Percentiles rank a stretch among this genome's conserved stretches.
phyloP scores from a whole-genome alignment of 35 echinoderm and acorn worm genomes.

The Lytechinus pictus region DNA sequence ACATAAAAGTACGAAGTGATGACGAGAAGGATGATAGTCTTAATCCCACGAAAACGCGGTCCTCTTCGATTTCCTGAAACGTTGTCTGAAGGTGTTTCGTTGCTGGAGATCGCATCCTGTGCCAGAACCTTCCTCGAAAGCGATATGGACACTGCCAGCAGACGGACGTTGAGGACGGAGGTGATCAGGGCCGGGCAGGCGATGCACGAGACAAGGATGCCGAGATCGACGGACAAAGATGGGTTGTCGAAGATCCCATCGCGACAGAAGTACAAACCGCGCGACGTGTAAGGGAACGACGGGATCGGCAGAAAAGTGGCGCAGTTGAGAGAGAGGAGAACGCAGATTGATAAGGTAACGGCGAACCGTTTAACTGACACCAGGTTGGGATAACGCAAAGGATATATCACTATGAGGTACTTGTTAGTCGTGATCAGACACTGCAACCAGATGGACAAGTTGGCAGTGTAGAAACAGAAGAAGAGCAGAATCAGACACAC shows the following conservation, averaged over 20 bases:
- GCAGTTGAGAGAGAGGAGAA: constrained; percentile 23
- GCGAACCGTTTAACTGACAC: not conserved
- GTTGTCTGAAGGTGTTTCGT: not conserved
- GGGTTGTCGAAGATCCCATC: constrained; percentile 39
- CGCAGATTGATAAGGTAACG: not conserved
- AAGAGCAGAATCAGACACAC: not conserved
- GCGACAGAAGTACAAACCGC: constrained; percentile 6
- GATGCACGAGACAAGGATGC: constrained; percentile 22
- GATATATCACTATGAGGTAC: not conserved
- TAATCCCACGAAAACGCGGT: constrained; percentile 1
- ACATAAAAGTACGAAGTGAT: constrained; percentile 35
- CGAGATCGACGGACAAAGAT: not conserved
- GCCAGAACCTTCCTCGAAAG: not conserved
- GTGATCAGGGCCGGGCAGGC: not conserved
- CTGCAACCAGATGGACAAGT: constrained; percentile 17
- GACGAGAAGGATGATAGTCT: constrained; percentile 14
- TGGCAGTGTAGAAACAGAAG: constrained; percentile 37
- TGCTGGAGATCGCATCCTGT: not conserved
- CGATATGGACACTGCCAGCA: not conserved
- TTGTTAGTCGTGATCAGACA: constrained; percentile 19
- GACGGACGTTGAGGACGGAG: constrained; percentile 7
- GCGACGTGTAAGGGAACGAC: constrained; percentile 28
- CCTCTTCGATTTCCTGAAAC: not conserved
- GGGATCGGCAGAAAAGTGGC: constrained; percentile 18
- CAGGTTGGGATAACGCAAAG: not conserved